Percentiles rank a stretch among this genome's conserved stretches.
Evolutionary conservation across 2,113 vertebrate genomes (phyloP).

Genomic region (Pitta sordida): DNA sequence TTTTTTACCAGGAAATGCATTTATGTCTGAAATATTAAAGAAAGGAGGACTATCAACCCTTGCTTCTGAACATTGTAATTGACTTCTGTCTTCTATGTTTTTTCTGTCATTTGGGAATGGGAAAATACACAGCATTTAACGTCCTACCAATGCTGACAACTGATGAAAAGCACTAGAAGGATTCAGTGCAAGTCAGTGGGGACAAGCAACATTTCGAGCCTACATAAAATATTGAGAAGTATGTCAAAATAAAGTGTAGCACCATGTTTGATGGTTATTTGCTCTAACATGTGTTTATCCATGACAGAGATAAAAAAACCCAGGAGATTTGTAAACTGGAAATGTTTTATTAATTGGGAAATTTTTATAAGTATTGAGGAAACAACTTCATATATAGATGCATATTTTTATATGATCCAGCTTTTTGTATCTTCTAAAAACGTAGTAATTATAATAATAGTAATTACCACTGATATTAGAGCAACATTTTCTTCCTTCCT

Average conservation of each 20-base stretch:
- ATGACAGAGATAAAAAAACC: background rate
- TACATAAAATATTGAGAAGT: background rate
- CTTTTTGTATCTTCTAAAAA: background rate
- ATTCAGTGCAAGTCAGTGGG: background rate
- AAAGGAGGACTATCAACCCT: background rate
- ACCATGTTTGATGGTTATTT: background rate
- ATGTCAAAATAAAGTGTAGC: background rate
- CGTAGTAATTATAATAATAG: background rate
- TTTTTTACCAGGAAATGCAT: background rate
- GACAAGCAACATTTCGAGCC: background rate
- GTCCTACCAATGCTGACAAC: background rate
- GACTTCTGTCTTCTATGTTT: background rate
- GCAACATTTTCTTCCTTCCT: background rate
- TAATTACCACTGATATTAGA: background rate
- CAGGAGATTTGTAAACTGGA: background rate
- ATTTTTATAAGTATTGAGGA: background rate
- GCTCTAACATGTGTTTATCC: background rate
- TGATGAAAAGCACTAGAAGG: background rate
- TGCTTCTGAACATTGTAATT: background rate
- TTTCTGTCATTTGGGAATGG: background rate
- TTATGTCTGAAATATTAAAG: background rate
- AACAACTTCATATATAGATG: background rate
- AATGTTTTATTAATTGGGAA: background rate
- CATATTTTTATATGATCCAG: background rate
- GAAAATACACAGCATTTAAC: background rate